These are phyloP conservation scores for Petrocephalus sullivani DNA, from an alignment of 2,797 vertebrate species.

Conservation along the genomic window DNA sequence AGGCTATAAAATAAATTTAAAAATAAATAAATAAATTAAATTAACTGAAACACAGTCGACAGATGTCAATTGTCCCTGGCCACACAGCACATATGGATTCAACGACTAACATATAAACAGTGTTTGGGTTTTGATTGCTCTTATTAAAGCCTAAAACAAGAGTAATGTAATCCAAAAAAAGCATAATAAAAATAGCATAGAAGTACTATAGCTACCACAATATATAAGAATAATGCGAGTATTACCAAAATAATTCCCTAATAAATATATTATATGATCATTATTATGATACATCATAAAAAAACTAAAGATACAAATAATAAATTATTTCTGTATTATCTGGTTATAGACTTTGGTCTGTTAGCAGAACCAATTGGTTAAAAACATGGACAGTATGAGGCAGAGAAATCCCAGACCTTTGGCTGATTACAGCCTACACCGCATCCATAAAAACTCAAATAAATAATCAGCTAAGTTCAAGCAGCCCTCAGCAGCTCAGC, in stretches of 20 bases:
- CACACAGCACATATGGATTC: neutral
- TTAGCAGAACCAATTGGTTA: neutral
- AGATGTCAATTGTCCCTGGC: neutral
- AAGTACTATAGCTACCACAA: neutral
- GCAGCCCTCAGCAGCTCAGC: neutral
- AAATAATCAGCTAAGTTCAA: neutral
- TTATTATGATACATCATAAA: neutral
- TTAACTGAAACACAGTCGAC: neutral
- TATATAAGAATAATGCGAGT: neutral
- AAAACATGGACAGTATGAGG: neutral
- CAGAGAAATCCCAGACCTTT: neutral
- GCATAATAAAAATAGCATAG: neutral
- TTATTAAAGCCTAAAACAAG: neutral
- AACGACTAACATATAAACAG: conserved; percentile 10
- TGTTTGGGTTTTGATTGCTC: neutral
- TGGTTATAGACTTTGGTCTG: neutral
- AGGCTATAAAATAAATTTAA: neutral
- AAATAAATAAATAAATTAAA: too few relatives aligned
- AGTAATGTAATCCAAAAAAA: neutral
- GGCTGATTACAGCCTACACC: neutral
- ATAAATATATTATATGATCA: neutral
- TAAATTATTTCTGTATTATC: neutral
- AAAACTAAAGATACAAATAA: neutral
- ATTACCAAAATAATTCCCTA: neutral
- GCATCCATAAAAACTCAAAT: neutral